Conservation (phyloP, 2,113 vertebrate species). For the Agelaius phoeniceus region DNA sequence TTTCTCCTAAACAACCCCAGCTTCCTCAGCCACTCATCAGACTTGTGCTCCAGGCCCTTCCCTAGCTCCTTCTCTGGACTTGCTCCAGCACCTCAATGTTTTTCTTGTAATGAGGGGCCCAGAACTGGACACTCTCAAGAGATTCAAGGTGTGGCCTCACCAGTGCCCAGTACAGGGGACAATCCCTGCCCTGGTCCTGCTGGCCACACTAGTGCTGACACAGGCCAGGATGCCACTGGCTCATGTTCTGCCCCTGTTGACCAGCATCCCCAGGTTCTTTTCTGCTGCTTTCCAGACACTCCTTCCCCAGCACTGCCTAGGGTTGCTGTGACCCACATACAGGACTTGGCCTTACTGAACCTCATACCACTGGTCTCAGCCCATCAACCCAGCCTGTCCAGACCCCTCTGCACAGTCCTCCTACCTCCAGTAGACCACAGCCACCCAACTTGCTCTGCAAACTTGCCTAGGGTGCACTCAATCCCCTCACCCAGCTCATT, state of each 20-base stretch:
- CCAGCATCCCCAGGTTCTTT: neutral
- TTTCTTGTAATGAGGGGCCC: neutral
- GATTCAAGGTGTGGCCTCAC: neutral
- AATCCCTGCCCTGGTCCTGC: neutral
- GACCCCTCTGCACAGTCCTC: neutral
- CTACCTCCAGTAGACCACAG: neutral
- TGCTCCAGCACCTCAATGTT: neutral
- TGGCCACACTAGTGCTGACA: neutral
- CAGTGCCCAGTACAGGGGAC: neutral
- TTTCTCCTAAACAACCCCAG: neutral
- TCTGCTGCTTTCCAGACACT: neutral
- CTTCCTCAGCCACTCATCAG: neutral
- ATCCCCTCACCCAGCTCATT: neutral
- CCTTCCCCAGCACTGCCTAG: neutral
- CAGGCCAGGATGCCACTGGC: neutral
- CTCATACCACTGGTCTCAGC: neutral
- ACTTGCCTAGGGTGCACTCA: fast-evolving
- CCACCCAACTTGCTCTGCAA: neutral
- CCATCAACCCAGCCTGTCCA: neutral
- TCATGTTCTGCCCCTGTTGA: fast-evolving
- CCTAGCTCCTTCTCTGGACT: neutral
- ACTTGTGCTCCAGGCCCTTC: neutral
- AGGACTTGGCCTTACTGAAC: neutral
- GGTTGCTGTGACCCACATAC: neutral
- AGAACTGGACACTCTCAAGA: neutral